These are phyloP conservation scores for Micrasema minimum DNA, from an alignment of 1,140 invertebrate species.

Conservation along the genomic window DNA sequence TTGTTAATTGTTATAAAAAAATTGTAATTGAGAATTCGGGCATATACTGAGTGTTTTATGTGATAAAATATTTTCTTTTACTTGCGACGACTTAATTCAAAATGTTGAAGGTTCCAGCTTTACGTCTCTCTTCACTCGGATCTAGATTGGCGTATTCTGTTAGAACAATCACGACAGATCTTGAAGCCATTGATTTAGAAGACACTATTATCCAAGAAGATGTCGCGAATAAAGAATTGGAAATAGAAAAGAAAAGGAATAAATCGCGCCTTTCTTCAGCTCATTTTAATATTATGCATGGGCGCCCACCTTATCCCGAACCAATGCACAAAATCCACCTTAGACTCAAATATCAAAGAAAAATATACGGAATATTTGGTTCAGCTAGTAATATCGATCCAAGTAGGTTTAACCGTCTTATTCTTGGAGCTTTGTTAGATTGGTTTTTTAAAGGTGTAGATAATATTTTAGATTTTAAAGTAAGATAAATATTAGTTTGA, in stretches of 20 bases:
- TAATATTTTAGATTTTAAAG: too few species aligned
- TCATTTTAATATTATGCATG: constrained; percentile 68
- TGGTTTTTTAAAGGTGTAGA: too few species aligned
- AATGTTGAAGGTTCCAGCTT: constrained; percentile 21
- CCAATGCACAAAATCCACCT: constrained; percentile 64
- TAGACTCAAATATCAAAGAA: constrained; percentile 70
- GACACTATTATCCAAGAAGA: constrained; percentile 49
- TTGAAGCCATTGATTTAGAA: constrained; percentile 10
- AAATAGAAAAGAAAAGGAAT: constrained; percentile 65
- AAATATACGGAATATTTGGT: constrained; percentile 71
- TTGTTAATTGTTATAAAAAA: too few species aligned
- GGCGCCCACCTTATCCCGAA: constrained; percentile 65
- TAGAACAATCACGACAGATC: constrained; percentile 26
- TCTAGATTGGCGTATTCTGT: constrained; percentile 16
- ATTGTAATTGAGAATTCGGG: too few species aligned
- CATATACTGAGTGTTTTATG: too few species aligned
- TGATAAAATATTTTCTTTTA: too few species aligned
- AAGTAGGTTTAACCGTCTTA: constrained; percentile 44
- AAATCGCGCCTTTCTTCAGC: constrained; percentile 68
- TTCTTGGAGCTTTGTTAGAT: too few species aligned
- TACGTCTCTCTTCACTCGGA: constrained; percentile 6
- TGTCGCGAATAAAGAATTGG: constrained; percentile 55
- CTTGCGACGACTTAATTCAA: too few species aligned
- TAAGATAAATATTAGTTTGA: too few species aligned
- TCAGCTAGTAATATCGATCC: constrained; percentile 62